Conservation (phyloP, 2,888 invertebrate genomes). For the Chydorus sphaericus region DNA sequence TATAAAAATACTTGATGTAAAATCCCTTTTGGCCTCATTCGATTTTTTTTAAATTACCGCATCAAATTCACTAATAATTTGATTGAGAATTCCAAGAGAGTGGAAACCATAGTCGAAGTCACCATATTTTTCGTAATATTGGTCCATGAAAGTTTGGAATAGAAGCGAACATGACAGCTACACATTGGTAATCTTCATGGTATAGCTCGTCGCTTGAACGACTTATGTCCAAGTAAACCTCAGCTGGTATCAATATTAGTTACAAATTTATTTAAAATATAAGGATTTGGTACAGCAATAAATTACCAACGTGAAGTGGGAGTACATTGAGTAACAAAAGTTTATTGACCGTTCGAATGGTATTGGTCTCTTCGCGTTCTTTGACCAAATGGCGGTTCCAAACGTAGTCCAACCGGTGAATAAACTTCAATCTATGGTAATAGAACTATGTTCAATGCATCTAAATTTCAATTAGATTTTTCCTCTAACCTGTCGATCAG, state of each 20-base stretch:
- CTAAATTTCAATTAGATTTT: no score
- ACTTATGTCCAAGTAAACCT: constrained; percentile 56
- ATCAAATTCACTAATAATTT: constrained; percentile 87
- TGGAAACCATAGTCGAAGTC: constrained; percentile 38
- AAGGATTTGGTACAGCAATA: neutral
- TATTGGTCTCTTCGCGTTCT: constrained; percentile 71
- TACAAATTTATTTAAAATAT: no score
- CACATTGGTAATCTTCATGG: constrained; percentile 72
- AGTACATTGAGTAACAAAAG: constrained; percentile 81
- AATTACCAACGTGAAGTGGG: constrained; percentile 72
- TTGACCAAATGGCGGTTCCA: constrained; percentile 61
- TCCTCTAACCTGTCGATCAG: constrained; percentile 77
- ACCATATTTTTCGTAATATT: constrained; percentile 39
- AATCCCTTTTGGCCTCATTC: neutral
- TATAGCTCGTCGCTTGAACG: constrained; percentile 54
- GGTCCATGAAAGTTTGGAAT: constrained; percentile 66
- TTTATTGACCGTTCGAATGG: constrained; percentile 74
- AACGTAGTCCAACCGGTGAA: constrained; percentile 70
- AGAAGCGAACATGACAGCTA: constrained; percentile 93
- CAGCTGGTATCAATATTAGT: constrained; percentile 41
- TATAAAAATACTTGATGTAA: neutral
- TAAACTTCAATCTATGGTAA: constrained; percentile 39
- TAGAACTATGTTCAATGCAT: no score
- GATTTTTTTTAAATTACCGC: constrained; percentile 40
- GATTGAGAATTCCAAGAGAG: constrained; percentile 60